These are phyloP conservation scores for Lasioglossum oenotherae DNA, from an alignment of 2,888 invertebrate species.

Conservation along the genomic window DNA sequence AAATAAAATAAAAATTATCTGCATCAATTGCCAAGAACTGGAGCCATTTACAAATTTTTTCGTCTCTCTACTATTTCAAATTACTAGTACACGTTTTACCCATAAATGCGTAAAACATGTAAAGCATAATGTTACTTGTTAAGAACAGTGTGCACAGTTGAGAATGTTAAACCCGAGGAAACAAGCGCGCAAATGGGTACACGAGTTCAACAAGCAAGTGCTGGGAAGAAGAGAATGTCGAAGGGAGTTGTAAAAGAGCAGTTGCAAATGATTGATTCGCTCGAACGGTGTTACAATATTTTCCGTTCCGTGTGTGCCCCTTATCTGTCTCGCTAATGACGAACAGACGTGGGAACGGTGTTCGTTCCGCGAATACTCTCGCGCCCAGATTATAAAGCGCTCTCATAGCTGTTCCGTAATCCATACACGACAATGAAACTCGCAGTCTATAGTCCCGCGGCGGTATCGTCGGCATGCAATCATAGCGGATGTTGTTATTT, in stretches of 20 bases:
- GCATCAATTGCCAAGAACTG: too few relatives aligned
- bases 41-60: not conserved
- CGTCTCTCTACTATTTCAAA: not conserved
- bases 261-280: not conserved
- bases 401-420: constrained; percentile 40
- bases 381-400: constrained; percentile 50
- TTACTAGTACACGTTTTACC: too few relatives aligned
- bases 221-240: not conserved
- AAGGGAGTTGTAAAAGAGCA: not conserved
- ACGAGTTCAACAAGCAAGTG: not conserved
- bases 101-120: not conserved
- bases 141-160: not conserved
- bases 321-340: constrained; percentile 36
- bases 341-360: constrained; percentile 12
- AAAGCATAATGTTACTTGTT: not conserved
- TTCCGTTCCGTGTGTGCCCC: not conserved
- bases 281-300: not conserved
- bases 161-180: not conserved
- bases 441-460: constrained; percentile 48
- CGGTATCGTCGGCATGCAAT: constrained; percentile 61
- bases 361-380: constrained; percentile 31
- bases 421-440: constrained; percentile 61
- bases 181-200: not conserved
- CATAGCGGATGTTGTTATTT: constrained; percentile 69
- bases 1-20: too few relatives aligned